A percentile compares a stretch with the other conserved stretches of the same genome.
phyloP scores from a whole-genome alignment of 2,113 vertebrate species.

The Peucedramus taeniatus region DNA sequence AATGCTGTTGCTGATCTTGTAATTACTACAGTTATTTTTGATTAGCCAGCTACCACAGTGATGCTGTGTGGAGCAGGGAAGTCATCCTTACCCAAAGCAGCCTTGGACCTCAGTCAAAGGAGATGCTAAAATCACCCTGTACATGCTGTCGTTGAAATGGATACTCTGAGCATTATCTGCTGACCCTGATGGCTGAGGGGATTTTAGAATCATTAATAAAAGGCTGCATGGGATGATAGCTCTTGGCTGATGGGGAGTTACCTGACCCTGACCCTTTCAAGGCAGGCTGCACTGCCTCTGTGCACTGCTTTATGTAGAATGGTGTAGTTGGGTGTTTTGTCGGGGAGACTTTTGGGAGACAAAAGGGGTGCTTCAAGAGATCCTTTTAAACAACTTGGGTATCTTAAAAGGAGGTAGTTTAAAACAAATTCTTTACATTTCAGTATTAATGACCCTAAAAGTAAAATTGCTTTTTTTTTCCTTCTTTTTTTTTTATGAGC shows the following conservation, averaged over 20 bases:
- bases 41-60: neutral
- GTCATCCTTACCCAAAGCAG: neutral
- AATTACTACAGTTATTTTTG: neutral
- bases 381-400: neutral
- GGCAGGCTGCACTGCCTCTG: neutral
- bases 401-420: neutral
- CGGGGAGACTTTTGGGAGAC: neutral
- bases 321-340: too few relatives aligned
- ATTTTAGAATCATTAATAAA: neutral
- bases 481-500: neutral
- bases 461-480: neutral
- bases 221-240: neutral
- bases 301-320: neutral
- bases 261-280: neutral
- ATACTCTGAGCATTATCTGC: neutral
- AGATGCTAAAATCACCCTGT: neutral
- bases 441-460: neutral
- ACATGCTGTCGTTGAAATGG: neutral
- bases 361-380: neutral
- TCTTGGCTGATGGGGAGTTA: neutral
- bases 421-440: neutral
- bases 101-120: neutral
- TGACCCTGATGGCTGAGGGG: neutral
- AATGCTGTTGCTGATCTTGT: fast-evolving
- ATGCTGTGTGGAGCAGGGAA: neutral